phyloP scores from a whole-genome alignment of 2,113 vertebrate genomes.

The Odobenus rosmarus region DNA sequence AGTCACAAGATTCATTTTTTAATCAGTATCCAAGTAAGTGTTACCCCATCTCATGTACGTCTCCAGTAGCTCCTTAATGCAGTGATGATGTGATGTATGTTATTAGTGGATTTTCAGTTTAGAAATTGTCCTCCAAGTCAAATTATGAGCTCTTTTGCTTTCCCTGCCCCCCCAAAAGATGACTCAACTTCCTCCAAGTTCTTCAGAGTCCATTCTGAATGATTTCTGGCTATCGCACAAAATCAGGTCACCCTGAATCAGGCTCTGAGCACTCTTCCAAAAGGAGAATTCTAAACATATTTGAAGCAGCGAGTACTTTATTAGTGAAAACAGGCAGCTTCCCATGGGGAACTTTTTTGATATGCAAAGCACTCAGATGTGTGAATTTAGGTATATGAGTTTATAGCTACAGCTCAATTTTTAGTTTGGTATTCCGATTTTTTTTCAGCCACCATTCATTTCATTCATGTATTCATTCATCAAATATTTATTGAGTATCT shows the following conservation, averaged over 20 bases:
- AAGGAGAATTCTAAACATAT: not conserved
- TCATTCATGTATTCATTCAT: constrained; percentile 30
- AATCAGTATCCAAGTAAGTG: not conserved
- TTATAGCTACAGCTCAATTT: not conserved
- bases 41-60: not conserved
- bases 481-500: constrained; percentile 5
- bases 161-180: not conserved
- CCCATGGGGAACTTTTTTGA: not conserved
- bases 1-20: not conserved
- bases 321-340: not conserved
- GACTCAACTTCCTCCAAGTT: not conserved
- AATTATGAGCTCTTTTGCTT: not conserved
- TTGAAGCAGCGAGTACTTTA: not conserved
- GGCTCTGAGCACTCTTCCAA: not conserved
- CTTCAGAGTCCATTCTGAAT: constrained; percentile 12
- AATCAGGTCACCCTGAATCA: constrained; percentile 21
- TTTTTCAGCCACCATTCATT: not conserved
- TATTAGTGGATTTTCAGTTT: not conserved
- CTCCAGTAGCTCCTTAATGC: no score
- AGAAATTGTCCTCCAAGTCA: not conserved
- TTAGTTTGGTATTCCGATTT: not conserved
- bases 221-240: constrained; percentile 23
- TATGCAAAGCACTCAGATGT: not conserved
- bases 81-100: not conserved
- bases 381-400: not conserved